phyloP scores from a whole-genome alignment of 2,888 invertebrate genomes.

The Oasisia sp. region DNA sequence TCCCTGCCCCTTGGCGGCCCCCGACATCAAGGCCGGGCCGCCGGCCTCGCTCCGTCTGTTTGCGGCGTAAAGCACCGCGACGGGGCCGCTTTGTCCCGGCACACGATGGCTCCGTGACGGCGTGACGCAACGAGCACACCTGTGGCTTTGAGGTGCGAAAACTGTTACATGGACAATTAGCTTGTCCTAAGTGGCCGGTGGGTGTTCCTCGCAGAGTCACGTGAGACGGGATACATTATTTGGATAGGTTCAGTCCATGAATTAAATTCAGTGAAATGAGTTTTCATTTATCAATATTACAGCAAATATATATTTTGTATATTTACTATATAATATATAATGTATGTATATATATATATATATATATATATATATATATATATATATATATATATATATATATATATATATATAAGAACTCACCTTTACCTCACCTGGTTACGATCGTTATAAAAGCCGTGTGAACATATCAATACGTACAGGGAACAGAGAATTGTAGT shows the following conservation, averaged over 20 bases:
- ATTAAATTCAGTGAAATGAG: background rate
- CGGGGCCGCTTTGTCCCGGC: background rate
- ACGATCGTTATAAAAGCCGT: background rate
- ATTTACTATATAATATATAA: background rate
- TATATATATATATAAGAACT: background rate
- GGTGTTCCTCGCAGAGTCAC: background rate
- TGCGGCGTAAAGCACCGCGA: background rate
- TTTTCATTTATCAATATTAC: background rate
- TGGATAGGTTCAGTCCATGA: background rate
- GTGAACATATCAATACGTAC: background rate
- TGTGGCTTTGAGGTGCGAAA: conserved; percentile 13
- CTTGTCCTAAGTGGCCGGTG: background rate
- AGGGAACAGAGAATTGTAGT: too few relatives aligned
- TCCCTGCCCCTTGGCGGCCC: background rate
- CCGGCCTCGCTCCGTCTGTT: background rate
- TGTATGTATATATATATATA: background rate
- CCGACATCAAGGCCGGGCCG: background rate
- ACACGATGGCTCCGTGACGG: background rate
- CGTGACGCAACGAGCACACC: background rate
- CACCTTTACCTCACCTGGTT: background rate
- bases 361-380: too few relatives aligned
- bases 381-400: conserved; percentile 22
- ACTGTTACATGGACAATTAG: conserved; percentile 17
- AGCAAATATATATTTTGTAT: background rate
- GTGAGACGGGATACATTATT: background rate